Percentiles rank a stretch among this genome's conserved stretches.
These are phyloP conservation scores for Hylyphantes graminicola DNA, from an alignment of 1,140 invertebrate genomes.

Conservation along the genomic window DNA sequence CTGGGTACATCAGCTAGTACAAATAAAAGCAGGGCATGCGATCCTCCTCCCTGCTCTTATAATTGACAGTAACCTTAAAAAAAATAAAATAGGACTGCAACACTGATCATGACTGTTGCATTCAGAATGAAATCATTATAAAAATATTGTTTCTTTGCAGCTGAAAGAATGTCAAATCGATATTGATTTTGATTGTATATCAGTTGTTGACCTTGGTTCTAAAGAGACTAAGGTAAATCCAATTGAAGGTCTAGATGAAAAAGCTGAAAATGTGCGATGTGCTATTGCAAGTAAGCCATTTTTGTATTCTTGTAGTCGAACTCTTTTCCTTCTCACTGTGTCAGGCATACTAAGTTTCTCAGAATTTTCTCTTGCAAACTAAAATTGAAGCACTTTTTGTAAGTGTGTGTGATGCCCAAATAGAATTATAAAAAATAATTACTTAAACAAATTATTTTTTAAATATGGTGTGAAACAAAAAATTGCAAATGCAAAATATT, in stretches of 20 bases:
- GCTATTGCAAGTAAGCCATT: conserved; percentile 70
- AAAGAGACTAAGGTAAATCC: conserved; percentile 20
- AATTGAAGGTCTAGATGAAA: conserved; percentile 25
- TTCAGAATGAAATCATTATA: neutral
- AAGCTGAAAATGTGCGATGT: conserved; percentile 36
- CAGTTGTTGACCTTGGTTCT: conserved; percentile 51
- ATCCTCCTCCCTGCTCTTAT: too few species aligned
- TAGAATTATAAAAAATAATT: too few species aligned
- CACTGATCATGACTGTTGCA: neutral
- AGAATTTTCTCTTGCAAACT: too few species aligned
- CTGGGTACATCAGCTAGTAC: too few species aligned
- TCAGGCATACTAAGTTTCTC: too few species aligned
- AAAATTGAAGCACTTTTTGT: too few species aligned
- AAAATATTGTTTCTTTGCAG: conserved; percentile 1
- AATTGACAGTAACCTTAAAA: too few species aligned
- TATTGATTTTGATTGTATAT: conserved; percentile 42
- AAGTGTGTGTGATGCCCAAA: too few species aligned
- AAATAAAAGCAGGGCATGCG: too few species aligned
- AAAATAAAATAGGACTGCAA: neutral
- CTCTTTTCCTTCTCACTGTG: neutral
- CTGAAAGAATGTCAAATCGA: conserved; percentile 10
- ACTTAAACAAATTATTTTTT: too few species aligned
- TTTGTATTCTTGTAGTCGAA: neutral
- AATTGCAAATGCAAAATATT: too few species aligned
- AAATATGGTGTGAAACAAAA: too few species aligned